Conservation (phyloP, 1,140 invertebrate genomes). For the Copidosoma floridanum region DNA sequence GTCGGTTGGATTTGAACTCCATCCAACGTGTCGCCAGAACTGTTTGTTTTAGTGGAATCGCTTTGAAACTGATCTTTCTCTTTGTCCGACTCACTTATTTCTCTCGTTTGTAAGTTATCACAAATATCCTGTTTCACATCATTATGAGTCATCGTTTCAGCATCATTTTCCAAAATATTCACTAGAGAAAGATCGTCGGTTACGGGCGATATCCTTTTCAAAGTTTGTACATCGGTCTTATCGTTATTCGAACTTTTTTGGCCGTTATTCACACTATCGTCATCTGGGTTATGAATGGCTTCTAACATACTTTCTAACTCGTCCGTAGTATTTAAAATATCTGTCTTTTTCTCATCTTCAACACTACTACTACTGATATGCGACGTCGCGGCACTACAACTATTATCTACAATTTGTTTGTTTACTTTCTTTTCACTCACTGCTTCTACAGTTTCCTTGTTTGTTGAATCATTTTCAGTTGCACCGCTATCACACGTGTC, state of each 20-base stretch:
- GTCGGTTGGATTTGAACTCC: too few relatives aligned
- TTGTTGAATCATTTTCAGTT: conserved; percentile 15
- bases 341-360: conserved; percentile 33
- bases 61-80: background rate
- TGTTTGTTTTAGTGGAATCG: background rate
- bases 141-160: conserved; percentile 33
- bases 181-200: conserved; percentile 51
- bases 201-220: conserved; percentile 51
- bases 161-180: conserved; percentile 53
- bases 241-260: conserved; percentile 34
- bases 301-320: conserved; percentile 54
- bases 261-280: conserved; percentile 43
- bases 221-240: conserved; percentile 31
- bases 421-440: conserved; percentile 24
- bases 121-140: conserved; percentile 3
- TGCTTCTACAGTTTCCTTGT: conserved; percentile 19
- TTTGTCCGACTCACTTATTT: conserved; percentile 30
- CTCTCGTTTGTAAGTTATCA: conserved; percentile 7
- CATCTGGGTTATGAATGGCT: conserved; percentile 54
- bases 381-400: too few relatives aligned
- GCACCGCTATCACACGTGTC: conserved; percentile 1
- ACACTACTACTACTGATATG: too few relatives aligned
- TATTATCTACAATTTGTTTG: conserved; percentile 10
- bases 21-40: background rate
- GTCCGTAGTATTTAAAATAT: conserved; percentile 50